Conservation (phyloP, 2,888 invertebrate species). For the Resseliella maxima region DNA sequence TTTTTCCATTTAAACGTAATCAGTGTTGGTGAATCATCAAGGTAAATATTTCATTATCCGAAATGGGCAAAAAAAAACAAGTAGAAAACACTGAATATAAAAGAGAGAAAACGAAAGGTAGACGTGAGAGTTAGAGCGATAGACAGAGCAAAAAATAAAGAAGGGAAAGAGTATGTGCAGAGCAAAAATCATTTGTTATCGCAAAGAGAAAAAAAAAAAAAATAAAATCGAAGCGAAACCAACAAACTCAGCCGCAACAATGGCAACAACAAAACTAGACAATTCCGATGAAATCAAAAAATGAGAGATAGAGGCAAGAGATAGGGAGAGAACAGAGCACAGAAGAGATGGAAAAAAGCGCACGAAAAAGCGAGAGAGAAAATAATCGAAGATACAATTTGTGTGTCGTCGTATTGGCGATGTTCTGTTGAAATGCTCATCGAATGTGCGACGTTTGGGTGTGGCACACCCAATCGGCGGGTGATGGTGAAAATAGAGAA, state of each 20-base stretch:
- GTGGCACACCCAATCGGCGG: constrained; percentile 16
- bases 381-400: constrained; percentile 52
- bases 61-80: neutral
- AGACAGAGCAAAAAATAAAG: neutral
- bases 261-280: constrained; percentile 22
- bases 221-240: constrained; percentile 51
- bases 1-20: constrained; percentile 40
- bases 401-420: constrained; percentile 48
- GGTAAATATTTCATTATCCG: constrained; percentile 53
- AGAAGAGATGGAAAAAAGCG: neutral
- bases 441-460: constrained; percentile 50
- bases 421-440: constrained; percentile 42
- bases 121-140: neutral
- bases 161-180: no score
- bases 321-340: neutral
- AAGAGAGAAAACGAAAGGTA: neutral
- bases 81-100: neutral
- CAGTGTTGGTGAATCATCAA: constrained; percentile 26
- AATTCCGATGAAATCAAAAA: neutral
- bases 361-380: neutral
- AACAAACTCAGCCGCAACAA: constrained; percentile 47
- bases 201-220: neutral
- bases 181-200: constrained; percentile 47
- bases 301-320: neutral
- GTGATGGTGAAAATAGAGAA: constrained; percentile 46